These are phyloP conservation scores for Xerus inauris DNA, from an alignment of 2,113 vertebrate species.

Conservation along the genomic window DNA sequence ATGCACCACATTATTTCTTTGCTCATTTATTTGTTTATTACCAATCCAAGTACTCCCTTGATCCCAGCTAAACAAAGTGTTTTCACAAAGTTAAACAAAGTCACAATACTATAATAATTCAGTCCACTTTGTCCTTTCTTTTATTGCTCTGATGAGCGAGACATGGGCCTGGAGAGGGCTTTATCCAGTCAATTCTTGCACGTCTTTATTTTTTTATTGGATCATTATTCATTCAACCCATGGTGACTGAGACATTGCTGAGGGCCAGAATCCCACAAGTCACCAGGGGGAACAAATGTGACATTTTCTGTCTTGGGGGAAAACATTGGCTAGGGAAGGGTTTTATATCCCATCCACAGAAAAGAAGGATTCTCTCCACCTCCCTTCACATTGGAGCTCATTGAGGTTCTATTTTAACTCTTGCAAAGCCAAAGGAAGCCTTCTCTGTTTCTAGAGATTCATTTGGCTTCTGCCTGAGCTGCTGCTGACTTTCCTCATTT, in stretches of 20 bases:
- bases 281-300: background rate
- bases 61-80: slow-evolving; percentile 46
- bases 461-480: background rate
- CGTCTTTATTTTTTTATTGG: slow-evolving; percentile 27
- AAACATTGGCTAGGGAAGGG: background rate
- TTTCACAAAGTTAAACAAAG: slow-evolving; percentile 57
- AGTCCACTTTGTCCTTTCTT: slow-evolving; percentile 13
- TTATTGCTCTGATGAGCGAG: background rate
- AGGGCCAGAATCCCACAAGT: background rate
- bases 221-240: background rate
- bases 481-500: slow-evolving; percentile 18
- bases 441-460: background rate
- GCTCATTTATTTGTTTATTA: slow-evolving; percentile 69
- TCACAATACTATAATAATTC: background rate
- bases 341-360: background rate
- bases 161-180: background rate
- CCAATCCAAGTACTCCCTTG: slow-evolving; percentile 1
- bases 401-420: background rate
- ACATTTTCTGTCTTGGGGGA: background rate
- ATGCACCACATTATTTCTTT: slow-evolving; percentile 33
- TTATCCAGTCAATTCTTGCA: background rate
- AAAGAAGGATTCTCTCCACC: background rate
- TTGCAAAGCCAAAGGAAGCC: background rate
- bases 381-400: background rate
- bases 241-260: background rate